Evolutionary conservation across 2,113 vertebrate species (phyloP).

Genomic region (Calidris pygmaea): DNA sequence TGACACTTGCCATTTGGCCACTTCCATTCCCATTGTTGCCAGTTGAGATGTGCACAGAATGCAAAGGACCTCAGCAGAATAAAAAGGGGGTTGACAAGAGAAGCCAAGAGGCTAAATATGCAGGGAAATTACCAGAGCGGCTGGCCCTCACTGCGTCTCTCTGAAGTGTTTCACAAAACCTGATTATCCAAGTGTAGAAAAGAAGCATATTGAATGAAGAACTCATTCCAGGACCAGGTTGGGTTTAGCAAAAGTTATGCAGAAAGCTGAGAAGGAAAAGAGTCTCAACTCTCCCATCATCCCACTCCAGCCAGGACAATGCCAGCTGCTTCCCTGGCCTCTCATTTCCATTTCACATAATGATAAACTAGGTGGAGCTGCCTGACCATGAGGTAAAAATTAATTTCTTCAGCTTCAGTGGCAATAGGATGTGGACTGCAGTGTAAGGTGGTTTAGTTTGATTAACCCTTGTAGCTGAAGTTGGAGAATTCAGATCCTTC

Average conservation of each 20-base stretch:
- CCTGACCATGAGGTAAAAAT: not conserved
- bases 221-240: not conserved
- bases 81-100: not conserved
- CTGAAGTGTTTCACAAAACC: not conserved
- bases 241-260: not conserved
- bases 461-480: not conserved
- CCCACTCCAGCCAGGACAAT: not conserved
- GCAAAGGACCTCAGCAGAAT: not conserved
- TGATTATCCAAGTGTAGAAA: not conserved
- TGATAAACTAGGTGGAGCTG: not conserved
- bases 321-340: not conserved
- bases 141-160: not conserved
- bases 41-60: not conserved
- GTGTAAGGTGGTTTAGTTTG: not conserved
- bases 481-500: not conserved
- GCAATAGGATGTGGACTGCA: not conserved
- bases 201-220: not conserved
- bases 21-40: not conserved
- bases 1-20: not conserved
- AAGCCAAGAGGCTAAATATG: not conserved
- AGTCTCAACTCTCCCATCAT: not conserved
- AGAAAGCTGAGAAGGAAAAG: not conserved
- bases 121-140: not conserved
- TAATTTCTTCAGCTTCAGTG: not conserved
- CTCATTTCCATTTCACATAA: not conserved